Evolutionary conservation across 2,888 invertebrate genomes (phyloP), one percentile per base, ranked within the genome.

Genomic region (Tryphoninae sp.): DNA sequence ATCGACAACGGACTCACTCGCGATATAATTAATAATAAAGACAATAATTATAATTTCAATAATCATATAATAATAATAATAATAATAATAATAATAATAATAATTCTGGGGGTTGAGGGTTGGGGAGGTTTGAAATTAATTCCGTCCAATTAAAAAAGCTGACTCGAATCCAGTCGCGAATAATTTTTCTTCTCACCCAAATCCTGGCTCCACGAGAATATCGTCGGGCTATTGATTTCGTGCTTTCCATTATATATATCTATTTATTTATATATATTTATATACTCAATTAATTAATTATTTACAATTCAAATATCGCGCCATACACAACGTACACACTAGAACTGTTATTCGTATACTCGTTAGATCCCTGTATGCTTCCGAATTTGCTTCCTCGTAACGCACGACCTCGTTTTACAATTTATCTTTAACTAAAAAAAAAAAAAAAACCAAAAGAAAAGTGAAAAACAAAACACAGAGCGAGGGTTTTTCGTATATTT

Each of bases 301-400:
- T 80, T 80, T 81, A 81, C 83, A 81, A 71, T 83, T 71, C 45
- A 77, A 76, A 78, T 84, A 73, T 81, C 72, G 55, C 78, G 71
- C 61, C 78, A 73, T 81, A 61, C 45, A 74, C 61, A 81, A 82
- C 77, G 74, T 71, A 75, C 68, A 83, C 75, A 61, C 76, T 76
- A 76, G 16, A 76, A 78, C 79, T 72, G 75, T 72, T 81, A 81
- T 83, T 86, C 84, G 86, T 88, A 88, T 88, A 89, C 88, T 88
- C 88, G 83, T 84, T 83, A 86, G 86, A 90, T 91, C 92, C 92
- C 92, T 92, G 92, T 92, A 92, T 91, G 89, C 89, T 90, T 92
- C 92, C 92, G 92, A 92, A 92, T 92, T 92, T 92, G 92, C 89
- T 89, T 91, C 87, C 86, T 89, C 86, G 87, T 86, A 86, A 86